Evolutionary conservation across 2,888 invertebrate genomes (phyloP).

Genomic region (Ptychoptera albimana): DNA sequence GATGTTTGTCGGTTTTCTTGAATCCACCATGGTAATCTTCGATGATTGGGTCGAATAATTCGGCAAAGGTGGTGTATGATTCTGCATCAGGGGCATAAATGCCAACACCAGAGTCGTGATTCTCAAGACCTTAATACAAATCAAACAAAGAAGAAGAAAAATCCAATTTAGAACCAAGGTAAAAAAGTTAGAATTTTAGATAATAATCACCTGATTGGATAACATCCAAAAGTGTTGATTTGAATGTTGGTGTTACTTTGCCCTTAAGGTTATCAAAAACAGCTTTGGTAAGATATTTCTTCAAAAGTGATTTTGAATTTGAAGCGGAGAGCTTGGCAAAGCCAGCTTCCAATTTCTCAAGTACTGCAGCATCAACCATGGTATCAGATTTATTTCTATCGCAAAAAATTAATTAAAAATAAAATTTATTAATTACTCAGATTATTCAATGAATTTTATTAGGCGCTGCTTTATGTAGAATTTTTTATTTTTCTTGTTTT

Average conservation of each 20-base stretch:
- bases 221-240: conserved; percentile 82
- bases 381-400: conserved; percentile 52
- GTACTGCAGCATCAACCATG: conserved; percentile 84
- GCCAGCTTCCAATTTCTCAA: conserved; percentile 84
- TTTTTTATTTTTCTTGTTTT: too few species aligned
- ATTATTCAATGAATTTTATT: not conserved
- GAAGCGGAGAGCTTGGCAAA: conserved; percentile 74
- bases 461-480: not conserved
- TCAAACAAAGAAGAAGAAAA: conserved; percentile 6
- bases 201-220: conserved; percentile 71
- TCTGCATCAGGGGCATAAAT: conserved; percentile 97
- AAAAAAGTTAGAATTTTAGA: conserved; percentile 3
- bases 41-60: conserved; percentile 93
- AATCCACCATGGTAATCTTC: conserved; percentile 95
- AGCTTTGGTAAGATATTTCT: conserved; percentile 86
- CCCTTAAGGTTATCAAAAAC: conserved; percentile 82
- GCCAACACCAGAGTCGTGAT: conserved; percentile 91
- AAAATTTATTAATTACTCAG: conserved; percentile 1
- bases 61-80: conserved; percentile 79
- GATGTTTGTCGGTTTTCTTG: conserved; percentile 88
- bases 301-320: conserved; percentile 90
- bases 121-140: conserved; percentile 44
- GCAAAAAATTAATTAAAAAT: conserved; percentile 25
- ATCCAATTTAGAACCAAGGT: not conserved
- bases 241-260: conserved; percentile 78